A percentile compares a stretch with the other conserved stretches of the same genome.
Conservation (phyloP, 2,797 vertebrate genomes). For the Peromyscus nudipes region DNA sequence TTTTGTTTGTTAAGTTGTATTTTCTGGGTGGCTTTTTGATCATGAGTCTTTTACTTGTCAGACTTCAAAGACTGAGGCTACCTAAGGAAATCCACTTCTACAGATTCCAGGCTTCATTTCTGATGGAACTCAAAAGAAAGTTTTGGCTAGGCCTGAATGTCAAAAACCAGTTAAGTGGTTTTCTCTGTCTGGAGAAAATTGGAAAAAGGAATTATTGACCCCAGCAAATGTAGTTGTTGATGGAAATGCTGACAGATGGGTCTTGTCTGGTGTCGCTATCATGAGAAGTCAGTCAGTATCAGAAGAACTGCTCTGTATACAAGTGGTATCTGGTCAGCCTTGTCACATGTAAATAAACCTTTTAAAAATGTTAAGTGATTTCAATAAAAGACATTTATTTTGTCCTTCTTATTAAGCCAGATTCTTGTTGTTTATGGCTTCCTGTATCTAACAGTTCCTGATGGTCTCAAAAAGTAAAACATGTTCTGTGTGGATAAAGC, state of each 20-base stretch:
- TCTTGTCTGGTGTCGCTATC: conserved; percentile 74
- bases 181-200: conserved; percentile 80
- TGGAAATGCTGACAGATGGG: conserved; percentile 80
- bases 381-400: conserved; percentile 82
- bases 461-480: conserved; percentile 82
- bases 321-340: conserved; percentile 74
- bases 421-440: conserved; percentile 85
- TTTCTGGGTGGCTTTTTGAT: conserved; percentile 59
- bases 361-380: conserved; percentile 72
- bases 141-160: conserved; percentile 67
- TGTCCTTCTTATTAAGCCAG: conserved; percentile 81
- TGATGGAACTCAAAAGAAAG: conserved; percentile 75
- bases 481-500: conserved; percentile 79
- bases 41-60: conserved; percentile 50
- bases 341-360: conserved; percentile 78
- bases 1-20: conserved; percentile 71
- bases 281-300: conserved; percentile 62
- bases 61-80: conserved; percentile 56
- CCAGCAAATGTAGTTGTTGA: conserved; percentile 68
- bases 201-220: conserved; percentile 79
- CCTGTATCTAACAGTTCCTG: conserved; percentile 81
- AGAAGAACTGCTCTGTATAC: conserved; percentile 75
- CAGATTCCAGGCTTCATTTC: conserved; percentile 65
- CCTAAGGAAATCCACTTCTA: conserved; percentile 70
- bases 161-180: conserved; percentile 77